Conservation (phyloP, 2,888 invertebrate genomes). For the Hirtodrosophila confusa region DNA sequence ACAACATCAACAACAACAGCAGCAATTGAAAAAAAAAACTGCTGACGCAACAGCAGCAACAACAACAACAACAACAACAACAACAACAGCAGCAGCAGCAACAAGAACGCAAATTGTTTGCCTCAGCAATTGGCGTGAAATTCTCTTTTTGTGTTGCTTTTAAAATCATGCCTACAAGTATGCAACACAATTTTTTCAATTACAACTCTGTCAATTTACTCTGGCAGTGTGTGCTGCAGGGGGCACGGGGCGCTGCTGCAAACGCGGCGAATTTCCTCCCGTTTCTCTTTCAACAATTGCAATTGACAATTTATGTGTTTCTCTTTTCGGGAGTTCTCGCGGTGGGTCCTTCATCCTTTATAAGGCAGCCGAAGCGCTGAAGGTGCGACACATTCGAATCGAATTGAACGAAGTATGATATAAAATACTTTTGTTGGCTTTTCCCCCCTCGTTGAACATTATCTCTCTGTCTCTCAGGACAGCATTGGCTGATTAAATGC, state of each 20-base stretch:
- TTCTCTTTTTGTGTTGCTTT: conserved; percentile 28
- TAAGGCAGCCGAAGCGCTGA: conserved; percentile 24
- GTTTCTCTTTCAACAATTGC: conserved; percentile 23
- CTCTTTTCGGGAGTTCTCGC: too few relatives aligned
- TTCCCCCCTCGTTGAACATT: neutral
- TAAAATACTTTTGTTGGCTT: neutral
- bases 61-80: conserved; percentile 17
- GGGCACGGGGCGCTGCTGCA: neutral
- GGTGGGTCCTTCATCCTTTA: conserved; percentile 1
- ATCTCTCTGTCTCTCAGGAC: too few relatives aligned
- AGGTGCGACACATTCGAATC: conserved; percentile 40
- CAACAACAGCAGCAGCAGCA: conserved; percentile 22
- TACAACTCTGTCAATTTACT: conserved; percentile 35
- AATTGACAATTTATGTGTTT: conserved; percentile 32
- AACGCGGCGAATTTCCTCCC: conserved; percentile 7
- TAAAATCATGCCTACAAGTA: conserved; percentile 55
- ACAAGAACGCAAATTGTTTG: conserved; percentile 49
- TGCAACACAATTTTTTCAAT: conserved; percentile 56
- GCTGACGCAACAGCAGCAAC: conserved; percentile 52
- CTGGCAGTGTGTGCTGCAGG: neutral
- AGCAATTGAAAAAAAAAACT: too few relatives aligned
- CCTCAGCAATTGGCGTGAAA: conserved; percentile 62
- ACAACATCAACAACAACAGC: conserved; percentile 15
- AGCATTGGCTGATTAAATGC: too few relatives aligned
- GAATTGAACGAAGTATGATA: conserved; percentile 1